Percentiles rank a stretch among this genome's conserved stretches.
phyloP scores from a whole-genome alignment of 2,888 invertebrate species.

The Chromoteleia sp. region DNA sequence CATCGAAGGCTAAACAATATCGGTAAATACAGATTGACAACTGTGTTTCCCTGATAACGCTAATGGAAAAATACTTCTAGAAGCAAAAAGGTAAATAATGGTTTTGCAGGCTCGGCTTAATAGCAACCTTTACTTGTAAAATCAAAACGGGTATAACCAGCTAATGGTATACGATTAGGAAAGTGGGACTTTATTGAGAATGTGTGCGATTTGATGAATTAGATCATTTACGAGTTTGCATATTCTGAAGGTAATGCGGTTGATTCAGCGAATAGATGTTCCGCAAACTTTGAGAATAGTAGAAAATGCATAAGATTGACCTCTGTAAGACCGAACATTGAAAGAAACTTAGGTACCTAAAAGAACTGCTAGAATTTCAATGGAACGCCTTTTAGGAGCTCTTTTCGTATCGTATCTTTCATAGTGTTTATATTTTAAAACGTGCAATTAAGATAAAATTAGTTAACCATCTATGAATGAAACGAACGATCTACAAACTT shows the following conservation, averaged over 20 bases:
- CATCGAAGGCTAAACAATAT: constrained; percentile 42
- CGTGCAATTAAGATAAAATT: neutral
- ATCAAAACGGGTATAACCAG: neutral
- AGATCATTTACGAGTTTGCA: constrained; percentile 22
- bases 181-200: too few relatives aligned
- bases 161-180: constrained; percentile 15
- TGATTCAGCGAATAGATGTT: constrained; percentile 25
- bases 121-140: constrained; percentile 1
- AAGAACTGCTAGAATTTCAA: too few relatives aligned
- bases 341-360: constrained; percentile 15
- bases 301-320: constrained; percentile 28
- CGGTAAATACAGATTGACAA: constrained; percentile 47
- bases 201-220: constrained; percentile 25
- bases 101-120: constrained; percentile 14
- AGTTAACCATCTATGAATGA: neutral
- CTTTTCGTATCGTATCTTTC: too few relatives aligned
- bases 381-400: too few relatives aligned
- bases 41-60: constrained; percentile 48
- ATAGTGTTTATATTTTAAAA: neutral
- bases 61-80: constrained; percentile 17
- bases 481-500: too few relatives aligned
- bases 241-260: constrained; percentile 9
- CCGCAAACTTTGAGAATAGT: neutral
- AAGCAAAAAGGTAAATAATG: constrained; percentile 27
- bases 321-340: constrained; percentile 7